Base-by-base conservation (phyloP, 2,888 invertebrate genomes). In the Drosophila aldrichi region DNA sequence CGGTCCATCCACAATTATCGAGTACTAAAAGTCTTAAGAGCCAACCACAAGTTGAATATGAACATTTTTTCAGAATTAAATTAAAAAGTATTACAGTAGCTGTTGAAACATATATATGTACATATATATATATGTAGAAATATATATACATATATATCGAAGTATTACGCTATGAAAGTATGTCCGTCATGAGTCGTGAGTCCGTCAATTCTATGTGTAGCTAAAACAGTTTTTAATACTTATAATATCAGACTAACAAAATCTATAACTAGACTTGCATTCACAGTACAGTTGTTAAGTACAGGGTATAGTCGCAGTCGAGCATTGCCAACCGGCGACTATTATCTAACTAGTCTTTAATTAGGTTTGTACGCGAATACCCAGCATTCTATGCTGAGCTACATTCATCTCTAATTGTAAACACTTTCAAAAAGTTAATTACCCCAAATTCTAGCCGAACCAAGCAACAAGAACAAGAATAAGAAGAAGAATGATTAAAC, bases 1-100 rank as follows among this genome's bases (percentile, higher is more conserved):
- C n/a, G 41, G 38, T 77, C 76, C 76, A 77, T 77, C 76, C 76
- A 76, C 9, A 74, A 74, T 46, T 56, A 74, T 58, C 59, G 49
- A 59, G 51, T 60, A 16, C 36, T 52, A 54, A 40, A 55, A 61
- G 48, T 38, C 70, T 34, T 51, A 38, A 38, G 56, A 34, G 70
- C 46, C 48, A 52, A 16, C 18, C 14, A 29, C 18, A 44, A 29
- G 12, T 49, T 18, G 29, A 40, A 34, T 34, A 52, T 36, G 12
- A 68, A 51, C 46, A 54, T 12, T 22, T n/a, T 52, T 34, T 54
- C 20, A 57, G 34, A 40, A 36, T 48, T 49, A 32, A 32, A 41
- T 18, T 18, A 34, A 38, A 61, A 66, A 56, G 49, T 49, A 74
- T 36, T 73, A 70, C 52, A 34, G 34, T 48, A 57, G 52, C 43